Percentiles rank a stretch among this genome's conserved stretches.
These are phyloP conservation scores for Varanus salvator DNA, from an alignment of 2,113 vertebrate genomes.

Conservation along the genomic window DNA sequence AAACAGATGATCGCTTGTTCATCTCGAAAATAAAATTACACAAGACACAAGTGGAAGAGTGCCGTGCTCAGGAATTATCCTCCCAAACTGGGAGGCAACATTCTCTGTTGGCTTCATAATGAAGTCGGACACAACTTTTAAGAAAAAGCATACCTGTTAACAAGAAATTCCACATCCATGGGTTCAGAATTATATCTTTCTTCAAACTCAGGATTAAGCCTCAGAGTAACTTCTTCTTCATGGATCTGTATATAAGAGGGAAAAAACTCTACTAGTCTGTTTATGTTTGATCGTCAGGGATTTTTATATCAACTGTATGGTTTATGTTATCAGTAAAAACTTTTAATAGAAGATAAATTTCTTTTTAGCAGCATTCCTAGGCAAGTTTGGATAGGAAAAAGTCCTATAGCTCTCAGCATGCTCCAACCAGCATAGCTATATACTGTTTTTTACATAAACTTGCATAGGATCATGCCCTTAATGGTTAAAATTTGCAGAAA, in stretches of 20 bases:
- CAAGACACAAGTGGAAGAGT: not conserved
- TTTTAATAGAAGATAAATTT: not conserved
- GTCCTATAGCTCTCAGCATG: no score
- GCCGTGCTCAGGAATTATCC: not conserved
- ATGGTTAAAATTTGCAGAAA: not conserved
- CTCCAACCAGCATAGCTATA: no score
- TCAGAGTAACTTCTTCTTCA: conserved; percentile 87
- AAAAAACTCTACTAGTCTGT: not conserved
- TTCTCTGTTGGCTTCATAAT: not conserved
- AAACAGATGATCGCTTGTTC: not conserved
- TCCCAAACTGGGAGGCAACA: not conserved
- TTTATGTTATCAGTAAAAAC: not conserved
- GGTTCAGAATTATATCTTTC: conserved; percentile 87
- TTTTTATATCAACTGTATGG: not conserved
- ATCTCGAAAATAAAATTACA: not conserved
- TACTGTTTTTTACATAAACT: no score
- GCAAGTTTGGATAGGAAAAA: no score
- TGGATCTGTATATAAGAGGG: conserved; percentile 77
- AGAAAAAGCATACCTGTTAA: conserved; percentile 81
- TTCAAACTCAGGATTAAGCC: conserved; percentile 85
- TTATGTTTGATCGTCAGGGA: not conserved
- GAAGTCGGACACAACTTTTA: not conserved
- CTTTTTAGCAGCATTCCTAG: no score
- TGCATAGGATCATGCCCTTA: not conserved
- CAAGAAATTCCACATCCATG: conserved; percentile 91